Evolutionary conservation across 2,113 vertebrate species (phyloP), one percentile per base, ranked within the genome.

Genomic region (Antechinus flavipes): DNA sequence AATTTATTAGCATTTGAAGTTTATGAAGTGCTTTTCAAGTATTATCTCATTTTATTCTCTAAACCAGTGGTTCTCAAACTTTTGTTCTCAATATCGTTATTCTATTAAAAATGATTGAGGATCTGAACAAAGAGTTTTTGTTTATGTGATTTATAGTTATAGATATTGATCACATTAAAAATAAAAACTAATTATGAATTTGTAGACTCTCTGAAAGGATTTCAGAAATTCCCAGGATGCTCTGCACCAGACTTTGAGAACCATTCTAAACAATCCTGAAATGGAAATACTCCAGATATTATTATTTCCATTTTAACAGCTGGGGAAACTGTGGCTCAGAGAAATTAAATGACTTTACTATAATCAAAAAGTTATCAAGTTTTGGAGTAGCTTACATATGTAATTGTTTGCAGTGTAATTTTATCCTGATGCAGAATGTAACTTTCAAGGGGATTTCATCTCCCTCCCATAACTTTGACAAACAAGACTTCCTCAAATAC

Each of bases 371-470:
- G 2, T 61, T 61, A 68, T 12, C 30, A 35, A 35, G 30, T 68
- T 27, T 61, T 61, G 12, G 61, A 84, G 14, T 42, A 42, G 7
- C 16, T 42, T 68, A 2, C 6, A 68, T n/a, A 3, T 68, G 61
- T 30, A 35, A 22, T 42, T 42, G 14, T 42, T n/a, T n/a, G 68
- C 16, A 22, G 35, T 84, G 9, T 42, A 27, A 35, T 92, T 94
- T 96, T 24, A 95, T 92, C 42, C 42, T 49, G 90, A 2, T 14
- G 42, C 61, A 92, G 47, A 97, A 93, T 61, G 27, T 84, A 47
- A 84, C 76, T 95, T 93, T 68, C 22, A 54, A 95, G 54, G 89
- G 90, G 8, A 93, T 96, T 95, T 95, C 47, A 96, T 91, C 16
- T 92, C 54, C 42, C 91, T 92, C 91, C 90, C 0, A 0, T 53